A percentile compares a stretch with the other conserved stretches of the same genome.
Conservation (phyloP, 1,140 invertebrate genomes). For the Zophobas atratus region DNA sequence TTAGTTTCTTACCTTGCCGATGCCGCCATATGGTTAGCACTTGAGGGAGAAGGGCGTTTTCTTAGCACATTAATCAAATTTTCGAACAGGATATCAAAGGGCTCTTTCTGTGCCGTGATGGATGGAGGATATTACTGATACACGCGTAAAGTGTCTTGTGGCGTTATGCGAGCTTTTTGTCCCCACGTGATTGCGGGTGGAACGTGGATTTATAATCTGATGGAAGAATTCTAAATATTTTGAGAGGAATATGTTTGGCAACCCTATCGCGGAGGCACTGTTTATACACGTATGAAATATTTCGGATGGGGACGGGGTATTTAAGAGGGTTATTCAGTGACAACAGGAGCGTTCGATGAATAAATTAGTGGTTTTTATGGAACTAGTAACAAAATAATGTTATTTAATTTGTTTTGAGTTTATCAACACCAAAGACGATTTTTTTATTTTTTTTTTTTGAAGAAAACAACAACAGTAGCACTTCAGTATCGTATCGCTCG, state of each 20-base stretch:
- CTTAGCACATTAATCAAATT: slow-evolving; percentile 33
- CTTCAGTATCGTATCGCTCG: no score
- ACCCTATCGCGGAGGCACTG: background rate
- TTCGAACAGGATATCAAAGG: slow-evolving; percentile 29
- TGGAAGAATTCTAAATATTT: background rate
- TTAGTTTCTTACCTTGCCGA: slow-evolving; percentile 29
- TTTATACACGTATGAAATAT: no score
- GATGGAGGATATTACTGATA: slow-evolving; percentile 33
- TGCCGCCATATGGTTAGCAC: slow-evolving; percentile 33
- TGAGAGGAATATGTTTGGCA: background rate
- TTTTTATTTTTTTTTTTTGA: no score
- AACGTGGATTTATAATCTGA: background rate
- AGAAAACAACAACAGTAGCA: no score
- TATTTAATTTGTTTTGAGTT: no score
- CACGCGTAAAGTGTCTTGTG: slow-evolving; percentile 29
- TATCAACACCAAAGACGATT: no score
- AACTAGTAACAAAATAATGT: no score
- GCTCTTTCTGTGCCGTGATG: slow-evolving; percentile 26
- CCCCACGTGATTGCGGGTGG: background rate
- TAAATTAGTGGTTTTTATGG: no score
- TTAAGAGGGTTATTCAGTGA: no score
- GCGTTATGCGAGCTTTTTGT: background rate
- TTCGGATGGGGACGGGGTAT: no score
- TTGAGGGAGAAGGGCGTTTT: slow-evolving; percentile 22
- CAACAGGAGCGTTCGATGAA: no score